phyloP scores from a whole-genome alignment of 1,140 invertebrate genomes.

The Oryctes rhinoceros region DNA sequence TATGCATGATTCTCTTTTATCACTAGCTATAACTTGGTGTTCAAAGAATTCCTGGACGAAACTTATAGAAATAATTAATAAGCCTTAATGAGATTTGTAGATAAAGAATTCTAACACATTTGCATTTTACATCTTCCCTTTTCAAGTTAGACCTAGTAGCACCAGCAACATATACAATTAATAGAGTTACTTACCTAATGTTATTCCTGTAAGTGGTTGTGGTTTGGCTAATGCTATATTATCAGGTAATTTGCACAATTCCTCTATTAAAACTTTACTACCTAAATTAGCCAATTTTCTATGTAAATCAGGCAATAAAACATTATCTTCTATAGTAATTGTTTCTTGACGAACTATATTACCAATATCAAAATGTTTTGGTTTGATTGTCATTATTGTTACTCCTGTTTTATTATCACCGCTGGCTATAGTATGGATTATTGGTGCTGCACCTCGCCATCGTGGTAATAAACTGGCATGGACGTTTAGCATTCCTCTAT shows the following conservation, averaged over 20 bases:
- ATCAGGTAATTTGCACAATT: constrained; percentile 68
- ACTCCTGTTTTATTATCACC: constrained; percentile 86
- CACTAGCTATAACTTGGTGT: too few relatives aligned
- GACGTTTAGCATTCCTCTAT: constrained; percentile 89
- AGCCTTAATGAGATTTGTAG: too few relatives aligned
- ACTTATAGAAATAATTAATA: too few relatives aligned
- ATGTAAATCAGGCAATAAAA: constrained; percentile 74
- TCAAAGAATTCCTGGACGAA: too few relatives aligned
- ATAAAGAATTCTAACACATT: too few relatives aligned
- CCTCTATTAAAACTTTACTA: constrained; percentile 72
- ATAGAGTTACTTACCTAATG: constrained; percentile 69
- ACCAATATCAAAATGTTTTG: constrained; percentile 88
- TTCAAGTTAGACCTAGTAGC: too few relatives aligned
- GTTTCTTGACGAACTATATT: constrained; percentile 77
- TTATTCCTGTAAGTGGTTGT: constrained; percentile 70
- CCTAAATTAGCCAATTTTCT: constrained; percentile 73
- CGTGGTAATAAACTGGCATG: constrained; percentile 91
- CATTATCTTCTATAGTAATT: constrained; percentile 68
- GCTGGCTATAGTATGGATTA: constrained; percentile 83
- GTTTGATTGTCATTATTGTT: constrained; percentile 87
- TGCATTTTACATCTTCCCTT: too few relatives aligned
- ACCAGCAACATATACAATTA: too few relatives aligned
- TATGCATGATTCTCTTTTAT: too few relatives aligned
- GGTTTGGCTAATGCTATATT: constrained; percentile 66
- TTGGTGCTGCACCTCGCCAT: constrained; percentile 92